These are phyloP conservation scores for Tyrannus savana DNA, from an alignment of 2,113 vertebrate genomes.

Conservation along the genomic window DNA sequence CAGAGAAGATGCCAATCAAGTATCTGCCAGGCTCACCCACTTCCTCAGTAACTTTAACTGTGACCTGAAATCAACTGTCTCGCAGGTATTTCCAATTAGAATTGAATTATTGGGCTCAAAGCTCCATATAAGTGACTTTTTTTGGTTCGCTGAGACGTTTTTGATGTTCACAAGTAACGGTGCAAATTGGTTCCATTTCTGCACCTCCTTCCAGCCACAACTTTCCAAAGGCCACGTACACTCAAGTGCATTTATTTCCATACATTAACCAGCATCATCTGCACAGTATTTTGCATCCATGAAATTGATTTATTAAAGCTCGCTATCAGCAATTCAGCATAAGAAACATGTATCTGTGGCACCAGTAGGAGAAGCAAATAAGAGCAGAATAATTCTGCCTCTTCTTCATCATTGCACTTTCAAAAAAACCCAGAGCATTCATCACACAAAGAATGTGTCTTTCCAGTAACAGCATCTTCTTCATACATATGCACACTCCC, in stretches of 20 bases:
- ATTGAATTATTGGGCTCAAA: not conserved
- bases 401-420: not conserved
- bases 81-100: not conserved
- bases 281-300: not conserved
- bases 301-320: not conserved
- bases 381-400: not conserved
- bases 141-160: not conserved
- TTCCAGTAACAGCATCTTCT: not conserved
- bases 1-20: not conserved
- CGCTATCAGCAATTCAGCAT: not conserved
- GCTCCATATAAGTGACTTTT: not conserved
- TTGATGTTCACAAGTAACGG: accelerated
- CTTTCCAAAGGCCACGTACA: not conserved
- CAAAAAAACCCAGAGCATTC: not conserved
- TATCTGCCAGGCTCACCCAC: not conserved
- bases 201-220: not conserved
- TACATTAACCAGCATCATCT: not conserved
- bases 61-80: not conserved
- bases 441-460: not conserved
- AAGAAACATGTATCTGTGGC: not conserved
- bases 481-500: not conserved
- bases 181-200: not conserved
- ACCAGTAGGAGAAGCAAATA: not conserved
- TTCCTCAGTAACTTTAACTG: not conserved
- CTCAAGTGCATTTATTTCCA: not conserved